Evolutionary conservation across 2,113 vertebrate species (phyloP).

Genomic region (Thunnus thynnus): DNA sequence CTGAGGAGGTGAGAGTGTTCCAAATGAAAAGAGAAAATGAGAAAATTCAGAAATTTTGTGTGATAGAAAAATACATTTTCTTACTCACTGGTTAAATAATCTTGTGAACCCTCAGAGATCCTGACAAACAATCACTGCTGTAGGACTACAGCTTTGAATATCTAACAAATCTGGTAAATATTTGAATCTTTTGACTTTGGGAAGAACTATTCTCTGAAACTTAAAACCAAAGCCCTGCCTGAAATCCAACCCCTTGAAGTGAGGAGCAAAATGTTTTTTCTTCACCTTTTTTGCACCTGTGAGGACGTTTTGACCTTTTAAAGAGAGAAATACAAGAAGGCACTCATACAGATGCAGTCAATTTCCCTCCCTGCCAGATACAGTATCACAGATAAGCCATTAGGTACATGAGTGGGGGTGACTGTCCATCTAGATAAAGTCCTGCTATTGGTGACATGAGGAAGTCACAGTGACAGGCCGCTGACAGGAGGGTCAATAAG

Average conservation of each 20-base stretch:
- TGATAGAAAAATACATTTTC: no score
- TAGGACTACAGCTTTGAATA: no score
- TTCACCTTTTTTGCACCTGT: constrained; percentile 28
- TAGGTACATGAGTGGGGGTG: constrained; percentile 56
- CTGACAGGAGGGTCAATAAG: constrained; percentile 81
- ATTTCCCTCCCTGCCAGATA: constrained; percentile 60
- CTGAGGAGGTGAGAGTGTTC: no score
- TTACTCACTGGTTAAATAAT: no score
- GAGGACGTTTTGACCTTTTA: constrained; percentile 41
- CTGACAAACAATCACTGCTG: no score
- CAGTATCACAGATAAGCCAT: constrained; percentile 69
- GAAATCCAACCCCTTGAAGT: constrained; percentile 26
- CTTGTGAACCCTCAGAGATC: no score
- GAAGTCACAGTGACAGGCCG: constrained; percentile 71
- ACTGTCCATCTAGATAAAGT: constrained; percentile 77
- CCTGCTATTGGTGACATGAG: constrained; percentile 75
- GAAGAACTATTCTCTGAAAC: not conserved
- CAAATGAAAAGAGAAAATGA: no score
- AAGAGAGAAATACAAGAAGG: constrained; percentile 46
- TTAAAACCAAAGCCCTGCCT: not conserved
- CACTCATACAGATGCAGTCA: constrained; percentile 20
- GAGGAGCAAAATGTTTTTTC: constrained; percentile 8
- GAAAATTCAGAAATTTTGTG: no score
- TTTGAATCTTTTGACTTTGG: no score
- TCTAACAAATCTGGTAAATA: no score